phyloP scores from a whole-genome alignment of 2,797 vertebrate genomes.

The Alosa sapidissima region DNA sequence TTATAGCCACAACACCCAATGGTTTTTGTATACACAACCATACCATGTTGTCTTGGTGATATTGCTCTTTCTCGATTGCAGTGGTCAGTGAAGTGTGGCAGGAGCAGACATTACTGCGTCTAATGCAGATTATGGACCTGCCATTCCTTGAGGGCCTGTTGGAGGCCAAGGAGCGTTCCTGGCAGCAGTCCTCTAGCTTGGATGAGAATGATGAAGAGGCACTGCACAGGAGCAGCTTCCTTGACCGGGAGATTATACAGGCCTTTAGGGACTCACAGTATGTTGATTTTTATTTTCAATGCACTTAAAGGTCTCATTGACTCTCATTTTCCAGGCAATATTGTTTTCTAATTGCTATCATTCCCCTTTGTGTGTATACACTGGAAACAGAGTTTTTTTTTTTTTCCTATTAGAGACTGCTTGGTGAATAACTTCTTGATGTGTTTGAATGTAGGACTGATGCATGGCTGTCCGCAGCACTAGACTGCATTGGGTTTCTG shows the following conservation, averaged over 20 bases:
- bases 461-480: slow-evolving; percentile 84
- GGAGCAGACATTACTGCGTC: slow-evolving; percentile 85
- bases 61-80: slow-evolving; percentile 52
- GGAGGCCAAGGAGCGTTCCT: slow-evolving; percentile 63
- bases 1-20: background rate
- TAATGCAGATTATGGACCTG: slow-evolving; percentile 88
- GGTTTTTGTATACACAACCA: background rate
- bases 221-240: slow-evolving; percentile 78
- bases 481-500: slow-evolving; percentile 88
- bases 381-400: background rate
- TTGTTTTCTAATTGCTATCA: too few species aligned
- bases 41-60: background rate
- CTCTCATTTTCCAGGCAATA: background rate
- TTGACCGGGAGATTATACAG: slow-evolving; percentile 88
- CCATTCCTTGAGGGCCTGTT: slow-evolving; percentile 88
- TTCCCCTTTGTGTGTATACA: background rate
- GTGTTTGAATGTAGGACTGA: slow-evolving; percentile 74
- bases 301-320: background rate
- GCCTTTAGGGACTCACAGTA: slow-evolving; percentile 88
- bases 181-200: slow-evolving; percentile 48
- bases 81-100: slow-evolving; percentile 89
- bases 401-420: background rate
- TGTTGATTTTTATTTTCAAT: slow-evolving; percentile 44
- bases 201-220: slow-evolving; percentile 65
- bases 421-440: background rate